phyloP scores from a whole-genome alignment of 1,140 invertebrate genomes.

The Lethocerus indicus region DNA sequence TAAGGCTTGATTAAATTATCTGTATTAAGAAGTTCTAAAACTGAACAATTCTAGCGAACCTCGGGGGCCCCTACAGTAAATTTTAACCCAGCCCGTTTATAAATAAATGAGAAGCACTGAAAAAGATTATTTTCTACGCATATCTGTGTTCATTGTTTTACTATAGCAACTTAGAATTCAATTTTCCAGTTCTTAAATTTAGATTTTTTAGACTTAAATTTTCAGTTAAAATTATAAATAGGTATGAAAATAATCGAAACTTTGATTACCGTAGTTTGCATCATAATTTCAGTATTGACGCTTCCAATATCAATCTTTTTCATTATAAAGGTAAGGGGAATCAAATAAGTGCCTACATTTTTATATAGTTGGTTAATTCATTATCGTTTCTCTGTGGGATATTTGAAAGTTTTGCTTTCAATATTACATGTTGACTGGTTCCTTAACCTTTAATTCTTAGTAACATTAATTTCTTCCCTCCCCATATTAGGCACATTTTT shows the following conservation, averaged over 20 bases:
- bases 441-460: not conserved
- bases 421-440: not conserved
- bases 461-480: not conserved
- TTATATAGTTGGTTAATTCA: not conserved
- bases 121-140: too few species aligned
- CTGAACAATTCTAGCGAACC: too few species aligned
- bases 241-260: conserved; percentile 57
- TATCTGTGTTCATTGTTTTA: too few species aligned
- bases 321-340: conserved; percentile 55
- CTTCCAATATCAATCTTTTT: conserved; percentile 72
- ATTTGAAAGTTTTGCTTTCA: not conserved
- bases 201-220: too few species aligned
- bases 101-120: too few species aligned
- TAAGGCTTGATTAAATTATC: too few species aligned
- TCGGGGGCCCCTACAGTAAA: too few species aligned
- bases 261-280: conserved; percentile 58
- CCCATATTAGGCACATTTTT: not conserved
- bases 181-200: too few species aligned
- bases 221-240: too few species aligned
- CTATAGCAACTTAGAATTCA: too few species aligned
- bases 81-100: too few species aligned
- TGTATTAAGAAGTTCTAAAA: too few species aligned
- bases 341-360: not conserved
- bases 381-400: not conserved
- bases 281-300: conserved; percentile 56